Base-by-base conservation (phyloP, 2,113 vertebrate genomes). In the Capreolus pygargus region DNA sequence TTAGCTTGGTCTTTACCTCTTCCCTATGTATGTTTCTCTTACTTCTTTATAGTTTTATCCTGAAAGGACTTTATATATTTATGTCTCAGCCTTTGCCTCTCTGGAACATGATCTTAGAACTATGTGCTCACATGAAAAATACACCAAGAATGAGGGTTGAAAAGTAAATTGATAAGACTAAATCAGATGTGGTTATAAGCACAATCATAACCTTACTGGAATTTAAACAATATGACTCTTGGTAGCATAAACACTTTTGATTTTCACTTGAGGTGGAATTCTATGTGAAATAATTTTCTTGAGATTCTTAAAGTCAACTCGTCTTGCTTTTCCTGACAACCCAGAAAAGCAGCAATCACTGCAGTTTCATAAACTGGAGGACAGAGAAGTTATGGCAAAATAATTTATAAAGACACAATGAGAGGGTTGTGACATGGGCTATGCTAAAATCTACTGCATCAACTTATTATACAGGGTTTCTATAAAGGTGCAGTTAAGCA, bases 341-440 rank as follows among this genome's bases (percentile, higher is more conserved):
- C 6, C 4, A 64, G 14, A 27, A 50, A 88, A 55, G 33, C 6
- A 81, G 39, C 25, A 43, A 30, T 2, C 11, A 55, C 13, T 25
- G 5, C 0, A 7, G 50, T 30, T 82, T 93, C 61, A 79, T 91
- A 86, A 93, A 57, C 30, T 58, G 1, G 0, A 86, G 15, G 2
- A 50, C 1, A 36, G 64, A 8, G 1, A 4, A 79, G 6, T 61
- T 64, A 60, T 4, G 27, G 58, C 50, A 33, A 92, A 90, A 74
- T 8, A 86, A 58, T 5, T 52, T 39, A 54, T 55, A 27, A 78
- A 84, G 4, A 19, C 10, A 70, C 45, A 39, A 0, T 33, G 39
- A 74, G 3, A 89, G 7, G 4, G 0, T 2, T 4, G 0, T 16
- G 16, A 47, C 54, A 7, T 27, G 21, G 8, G 1, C 1, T 52